These are phyloP conservation scores for Rhadinocentrus ornatus DNA, from an alignment of 2,797 vertebrate genomes.

Conservation along the genomic window DNA sequence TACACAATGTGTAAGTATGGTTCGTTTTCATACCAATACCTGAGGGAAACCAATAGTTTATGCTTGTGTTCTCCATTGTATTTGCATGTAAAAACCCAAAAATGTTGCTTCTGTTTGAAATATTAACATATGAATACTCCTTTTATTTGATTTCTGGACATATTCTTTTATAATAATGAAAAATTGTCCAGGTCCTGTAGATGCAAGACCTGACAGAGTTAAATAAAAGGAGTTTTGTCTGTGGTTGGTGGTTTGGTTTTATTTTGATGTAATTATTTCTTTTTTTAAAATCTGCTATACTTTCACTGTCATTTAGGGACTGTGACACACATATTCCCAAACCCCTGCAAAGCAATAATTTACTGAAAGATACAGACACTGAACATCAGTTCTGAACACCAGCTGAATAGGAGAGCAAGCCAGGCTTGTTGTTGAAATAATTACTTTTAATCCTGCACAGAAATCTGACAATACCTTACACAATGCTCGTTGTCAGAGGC, in stretches of 20 bases:
- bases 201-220: not conserved
- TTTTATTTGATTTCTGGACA: not conserved
- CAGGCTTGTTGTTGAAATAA: constrained; percentile 63
- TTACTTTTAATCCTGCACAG: constrained; percentile 63
- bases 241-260: not conserved
- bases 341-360: constrained; percentile 34
- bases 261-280: not conserved
- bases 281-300: constrained; percentile 15
- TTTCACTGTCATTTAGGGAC: not conserved
- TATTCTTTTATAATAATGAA: not conserved
- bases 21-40: constrained; percentile 19
- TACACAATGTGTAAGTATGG: constrained; percentile 32
- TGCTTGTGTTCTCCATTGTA: not conserved
- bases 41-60: not conserved
- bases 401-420: constrained; percentile 39
- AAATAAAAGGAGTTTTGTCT: not conserved
- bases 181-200: not conserved
- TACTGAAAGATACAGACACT: constrained; percentile 54
- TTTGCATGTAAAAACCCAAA: not conserved
- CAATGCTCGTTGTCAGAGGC: constrained; percentile 56
- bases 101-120: not conserved
- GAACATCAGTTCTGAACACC: not conserved
- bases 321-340: not conserved
- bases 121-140: not conserved
- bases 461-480: constrained; percentile 63